phyloP scores from a whole-genome alignment of 2,797 vertebrate species.

The Limnodromus scolopaceus region DNA sequence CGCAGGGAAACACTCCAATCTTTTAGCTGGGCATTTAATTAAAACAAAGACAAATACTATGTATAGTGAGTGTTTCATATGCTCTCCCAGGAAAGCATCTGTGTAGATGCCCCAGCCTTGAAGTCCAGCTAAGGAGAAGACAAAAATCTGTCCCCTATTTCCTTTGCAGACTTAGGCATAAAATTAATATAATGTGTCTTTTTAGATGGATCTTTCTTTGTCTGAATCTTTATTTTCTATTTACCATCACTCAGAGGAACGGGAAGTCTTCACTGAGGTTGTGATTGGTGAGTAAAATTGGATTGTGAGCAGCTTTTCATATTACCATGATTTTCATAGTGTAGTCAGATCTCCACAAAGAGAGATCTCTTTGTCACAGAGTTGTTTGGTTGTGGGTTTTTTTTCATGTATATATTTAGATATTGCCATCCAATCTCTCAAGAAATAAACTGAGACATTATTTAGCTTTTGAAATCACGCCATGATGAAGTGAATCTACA shows the following conservation, averaged over 20 bases:
- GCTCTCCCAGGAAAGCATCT: background rate
- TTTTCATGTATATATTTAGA: background rate
- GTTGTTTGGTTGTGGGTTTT: background rate
- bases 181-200: background rate
- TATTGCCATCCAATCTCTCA: background rate
- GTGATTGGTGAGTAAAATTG: background rate
- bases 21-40: background rate
- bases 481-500: background rate
- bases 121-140: constrained; percentile 11
- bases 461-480: constrained; percentile 12
- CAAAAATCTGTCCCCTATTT: background rate
- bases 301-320: background rate
- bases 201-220: background rate
- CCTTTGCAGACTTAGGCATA: background rate
- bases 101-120: background rate
- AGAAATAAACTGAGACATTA: background rate
- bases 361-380: background rate
- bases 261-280: background rate
- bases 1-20: background rate
- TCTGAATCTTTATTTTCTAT: background rate
- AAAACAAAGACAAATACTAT: background rate
- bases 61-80: background rate
- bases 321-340: background rate
- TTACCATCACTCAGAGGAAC: background rate
- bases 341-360: background rate